These are phyloP conservation scores for Trilocha varians DNA, from an alignment of 2,888 invertebrate genomes.

Conservation along the genomic window DNA sequence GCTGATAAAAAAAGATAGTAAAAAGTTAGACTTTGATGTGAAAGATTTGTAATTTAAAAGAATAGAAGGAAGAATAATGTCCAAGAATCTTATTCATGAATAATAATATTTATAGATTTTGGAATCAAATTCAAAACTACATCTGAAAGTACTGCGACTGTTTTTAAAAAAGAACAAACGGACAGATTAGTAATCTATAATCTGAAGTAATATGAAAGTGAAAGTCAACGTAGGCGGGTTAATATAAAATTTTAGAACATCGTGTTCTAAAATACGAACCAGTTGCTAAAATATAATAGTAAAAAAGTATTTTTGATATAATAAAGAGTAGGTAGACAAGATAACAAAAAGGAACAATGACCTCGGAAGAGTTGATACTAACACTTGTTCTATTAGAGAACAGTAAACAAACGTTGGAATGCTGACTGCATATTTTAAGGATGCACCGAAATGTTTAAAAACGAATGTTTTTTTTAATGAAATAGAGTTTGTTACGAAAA, in stretches of 20 bases:
- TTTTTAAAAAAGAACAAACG: not conserved
- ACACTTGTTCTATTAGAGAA: slow-evolving; percentile 67
- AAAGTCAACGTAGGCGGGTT: not conserved
- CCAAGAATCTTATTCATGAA: too few relatives aligned
- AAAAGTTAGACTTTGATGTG: too few relatives aligned
- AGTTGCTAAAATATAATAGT: too few relatives aligned
- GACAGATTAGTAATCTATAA: not conserved
- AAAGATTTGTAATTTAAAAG: too few relatives aligned
- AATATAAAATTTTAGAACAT: too few relatives aligned
- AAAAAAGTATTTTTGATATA: not conserved
- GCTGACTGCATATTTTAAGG: slow-evolving; percentile 39
- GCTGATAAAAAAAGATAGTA: not conserved
- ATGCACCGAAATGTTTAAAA: not conserved
- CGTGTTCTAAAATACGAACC: too few relatives aligned
- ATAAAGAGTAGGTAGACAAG: not conserved
- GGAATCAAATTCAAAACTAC: too few relatives aligned
- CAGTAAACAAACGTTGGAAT: slow-evolving; percentile 56
- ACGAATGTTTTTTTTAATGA: too few relatives aligned
- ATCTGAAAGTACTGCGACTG: too few relatives aligned
- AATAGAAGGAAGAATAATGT: too few relatives aligned
- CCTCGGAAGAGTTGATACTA: slow-evolving; percentile 35
- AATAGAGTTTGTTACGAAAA: too few relatives aligned
- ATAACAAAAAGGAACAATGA: slow-evolving; percentile 24
- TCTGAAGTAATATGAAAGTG: not conserved
- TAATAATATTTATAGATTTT: too few relatives aligned